Evolutionary conservation across 2,113 vertebrate genomes (phyloP), one percentile per base, ranked within the genome.

Genomic region (Rhombomys opimus): DNA sequence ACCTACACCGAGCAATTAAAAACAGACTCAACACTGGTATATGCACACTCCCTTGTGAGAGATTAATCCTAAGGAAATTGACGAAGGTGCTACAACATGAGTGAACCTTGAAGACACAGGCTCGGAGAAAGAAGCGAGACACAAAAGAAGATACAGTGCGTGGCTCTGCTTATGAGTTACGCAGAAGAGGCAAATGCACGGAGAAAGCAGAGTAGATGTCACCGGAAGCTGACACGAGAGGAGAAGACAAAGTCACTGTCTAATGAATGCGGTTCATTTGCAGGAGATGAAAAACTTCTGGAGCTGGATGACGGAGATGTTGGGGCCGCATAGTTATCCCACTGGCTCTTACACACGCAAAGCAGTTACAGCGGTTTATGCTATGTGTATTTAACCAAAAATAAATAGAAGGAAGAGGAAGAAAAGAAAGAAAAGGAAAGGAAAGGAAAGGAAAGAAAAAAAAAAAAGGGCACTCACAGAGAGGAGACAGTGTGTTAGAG

Each of bases 401-500:
- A 57, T 15, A 67, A 76, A 41, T 32, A 67, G 18, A 46, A n/a
- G 61, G 25, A 57, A 57, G 13, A 57, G 13, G 13, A 7, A 41
- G n/a, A 61, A 61, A 11, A 52, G 41, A 50, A 52, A 30, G 30
- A 35, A 52, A 23, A 52, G 30, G 10, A 15, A 30, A 65, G 38
- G 5, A 41, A 20, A 38, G 38, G 7, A 52, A 7, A 32, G 23
- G 38, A 61, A 12, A 52, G 30, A 50, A 52, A 30, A 30, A 35
- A 54, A 23, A 52, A 15, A n/a, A 65, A 50, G 5, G 30, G 22
- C 11, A 1, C 7, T 38, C 18, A 54, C 70, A 77, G 52, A 89
- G 22, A 35, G 20, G 7, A 20, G 73, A 32, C 41, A 8, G 18
- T 46, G 0, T 0, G 22, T 78, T 41, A 32, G 3, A 0, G 73